Percentiles rank a stretch among this genome's conserved stretches.
Evolutionary conservation across 1,140 invertebrate species (phyloP).

Genomic region (Pogonognathellus flavescens): DNA sequence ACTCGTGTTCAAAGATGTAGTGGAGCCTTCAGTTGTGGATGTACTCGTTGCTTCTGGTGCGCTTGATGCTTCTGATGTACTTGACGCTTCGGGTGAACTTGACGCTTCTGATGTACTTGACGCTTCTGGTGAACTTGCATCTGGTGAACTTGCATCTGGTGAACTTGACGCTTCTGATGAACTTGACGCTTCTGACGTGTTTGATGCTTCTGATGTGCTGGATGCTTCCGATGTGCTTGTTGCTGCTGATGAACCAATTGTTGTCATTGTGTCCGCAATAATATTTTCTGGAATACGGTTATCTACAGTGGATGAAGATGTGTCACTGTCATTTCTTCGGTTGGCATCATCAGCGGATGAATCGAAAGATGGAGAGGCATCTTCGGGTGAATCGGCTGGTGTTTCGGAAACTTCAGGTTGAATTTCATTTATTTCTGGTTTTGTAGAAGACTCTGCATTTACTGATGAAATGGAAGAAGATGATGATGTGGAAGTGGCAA

Average conservation of each 20-base stretch:
- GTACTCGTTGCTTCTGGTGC: conserved; percentile 18
- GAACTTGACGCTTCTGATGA: not conserved
- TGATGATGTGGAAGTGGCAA: not conserved
- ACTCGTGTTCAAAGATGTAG: conserved; percentile 5
- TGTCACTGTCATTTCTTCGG: conserved; percentile 34
- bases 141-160: not conserved
- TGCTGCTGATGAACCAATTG: not conserved
- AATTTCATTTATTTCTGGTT: not conserved
- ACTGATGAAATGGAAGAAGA: not conserved
- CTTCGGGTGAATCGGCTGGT: not conserved
- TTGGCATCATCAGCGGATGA: not conserved
- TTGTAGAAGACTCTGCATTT: conserved; percentile 1
- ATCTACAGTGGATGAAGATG: not conserved
- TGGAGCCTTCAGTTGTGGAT: conserved; percentile 52
- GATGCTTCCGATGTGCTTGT: not conserved
- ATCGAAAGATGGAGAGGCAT: not conserved
- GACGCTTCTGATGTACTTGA: not conserved
- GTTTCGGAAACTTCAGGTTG: not conserved
- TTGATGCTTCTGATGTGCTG: not conserved
- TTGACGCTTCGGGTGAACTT: not conserved
- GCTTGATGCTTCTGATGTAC: not conserved
- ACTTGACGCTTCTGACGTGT: not conserved
- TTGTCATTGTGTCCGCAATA: not conserved
- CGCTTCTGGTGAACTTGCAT: not conserved
- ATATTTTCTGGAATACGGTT: not conserved